A percentile compares a stretch with the other conserved stretches of the same genome.
phyloP scores from a whole-genome alignment of 2,888 invertebrate species.

The Ormyrus rosae region DNA sequence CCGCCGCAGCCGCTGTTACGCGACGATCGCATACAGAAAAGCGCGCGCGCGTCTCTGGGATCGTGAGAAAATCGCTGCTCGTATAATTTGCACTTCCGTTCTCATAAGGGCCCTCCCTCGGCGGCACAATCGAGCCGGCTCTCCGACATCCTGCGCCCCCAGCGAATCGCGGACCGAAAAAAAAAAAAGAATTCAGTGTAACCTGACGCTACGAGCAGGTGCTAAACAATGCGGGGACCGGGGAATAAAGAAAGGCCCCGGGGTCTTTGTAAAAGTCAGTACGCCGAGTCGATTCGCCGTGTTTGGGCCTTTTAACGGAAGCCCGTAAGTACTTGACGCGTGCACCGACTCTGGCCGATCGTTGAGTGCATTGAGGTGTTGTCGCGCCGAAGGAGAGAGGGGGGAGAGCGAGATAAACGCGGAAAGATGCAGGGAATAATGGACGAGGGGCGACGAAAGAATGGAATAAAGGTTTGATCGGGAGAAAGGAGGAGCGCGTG shows the following conservation, averaged over 20 bases:
- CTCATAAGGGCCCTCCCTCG: slow-evolving; percentile 63
- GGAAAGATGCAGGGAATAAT: slow-evolving; percentile 40
- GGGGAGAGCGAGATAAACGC: background rate
- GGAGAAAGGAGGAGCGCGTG: background rate
- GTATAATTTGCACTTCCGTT: slow-evolving; percentile 75
- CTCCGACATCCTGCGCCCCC: slow-evolving; percentile 38
- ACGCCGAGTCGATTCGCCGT: slow-evolving; percentile 45
- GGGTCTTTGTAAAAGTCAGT: slow-evolving; percentile 30
- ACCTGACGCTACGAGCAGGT: slow-evolving; percentile 28
- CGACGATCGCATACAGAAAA: background rate
- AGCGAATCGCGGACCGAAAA: slow-evolving; percentile 53
- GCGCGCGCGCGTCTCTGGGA: slow-evolving; percentile 47
- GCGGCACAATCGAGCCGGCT: slow-evolving; percentile 59
- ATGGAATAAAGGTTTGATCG: slow-evolving; percentile 17
- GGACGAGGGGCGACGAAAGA: slow-evolving; percentile 33
- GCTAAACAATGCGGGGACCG: slow-evolving; percentile 5
- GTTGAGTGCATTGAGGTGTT: too few relatives aligned
- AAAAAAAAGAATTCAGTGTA: slow-evolving; percentile 29
- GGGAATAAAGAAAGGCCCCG: slow-evolving; percentile 17
- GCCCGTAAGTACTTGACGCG: slow-evolving; percentile 60
- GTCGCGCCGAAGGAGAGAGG: background rate
- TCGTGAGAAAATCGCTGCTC: slow-evolving; percentile 70
- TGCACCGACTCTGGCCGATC: slow-evolving; percentile 58
- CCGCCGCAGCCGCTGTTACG: background rate
- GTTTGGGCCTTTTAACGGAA: slow-evolving; percentile 69